Conservation (phyloP, 2,888 invertebrate genomes). For the Caenorhabditis sp. region DNA sequence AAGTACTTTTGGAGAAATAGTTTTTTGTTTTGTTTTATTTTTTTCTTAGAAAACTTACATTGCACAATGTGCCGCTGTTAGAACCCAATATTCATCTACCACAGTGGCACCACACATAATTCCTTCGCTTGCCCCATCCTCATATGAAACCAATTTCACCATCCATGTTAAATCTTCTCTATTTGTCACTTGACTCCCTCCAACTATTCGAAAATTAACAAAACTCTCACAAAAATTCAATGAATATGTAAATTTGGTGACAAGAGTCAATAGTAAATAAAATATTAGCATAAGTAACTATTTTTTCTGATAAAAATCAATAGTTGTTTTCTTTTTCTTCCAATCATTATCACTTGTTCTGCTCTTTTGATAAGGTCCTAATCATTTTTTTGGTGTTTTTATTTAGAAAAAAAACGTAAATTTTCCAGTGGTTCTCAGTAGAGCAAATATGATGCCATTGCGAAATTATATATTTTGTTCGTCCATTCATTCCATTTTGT, state of each 20-base stretch:
- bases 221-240: conserved; percentile 28
- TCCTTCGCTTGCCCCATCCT: conserved; percentile 16
- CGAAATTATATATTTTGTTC: not conserved
- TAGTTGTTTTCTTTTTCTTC: not conserved
- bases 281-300: not conserved
- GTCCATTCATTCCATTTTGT: not conserved
- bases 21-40: not conserved
- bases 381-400: not conserved
- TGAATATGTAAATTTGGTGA: conserved; percentile 1
- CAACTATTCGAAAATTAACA: conserved; percentile 33
- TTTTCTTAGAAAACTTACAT: conserved; percentile 7
- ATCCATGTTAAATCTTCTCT: conserved; percentile 21
- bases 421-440: not conserved
- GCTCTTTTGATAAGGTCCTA: not conserved
- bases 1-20: not conserved
- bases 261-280: not conserved
- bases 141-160: conserved; percentile 28
- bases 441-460: not conserved
- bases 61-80: conserved; percentile 55
- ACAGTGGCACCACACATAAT: conserved; percentile 52
- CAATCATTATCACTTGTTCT: not conserved
- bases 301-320: not conserved
- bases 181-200: conserved; percentile 12
- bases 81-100: conserved; percentile 38
- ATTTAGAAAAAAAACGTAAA: not conserved